Base-by-base conservation (phyloP, 2,797 vertebrate genomes). In the Carduelis carduelis region DNA sequence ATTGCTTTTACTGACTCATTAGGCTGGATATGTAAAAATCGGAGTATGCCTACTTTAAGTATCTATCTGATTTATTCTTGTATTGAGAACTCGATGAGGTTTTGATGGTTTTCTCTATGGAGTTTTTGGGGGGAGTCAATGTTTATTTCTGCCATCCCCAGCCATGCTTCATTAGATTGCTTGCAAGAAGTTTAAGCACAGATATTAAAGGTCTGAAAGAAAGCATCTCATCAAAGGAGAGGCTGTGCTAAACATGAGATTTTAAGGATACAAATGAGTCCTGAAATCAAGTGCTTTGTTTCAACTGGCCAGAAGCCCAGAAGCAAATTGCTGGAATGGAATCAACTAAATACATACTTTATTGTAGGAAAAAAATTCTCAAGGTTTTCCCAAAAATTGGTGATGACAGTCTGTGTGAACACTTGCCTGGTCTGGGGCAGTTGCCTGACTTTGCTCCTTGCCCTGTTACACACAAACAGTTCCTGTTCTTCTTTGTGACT, bases 51-150 rank as follows among this genome's bases (percentile, higher is more conserved):
- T 49, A 11, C 5, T 18, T 75, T 39, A 37, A 68, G 6, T 44
- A 44, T 24, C 32, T 47, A 8, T 28, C 19, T 43, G 24, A 6
- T 74, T 79, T 84, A 26, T 68, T 96, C 8, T 87, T 18, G 4
- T 37, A 21, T 12, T 43, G 43, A 90, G 17, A 86, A 59, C 8
- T 26, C 6, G 1, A 20, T 50, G 20, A 43, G 12, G 13, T 46
- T 86, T 87, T 50, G 15, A 53, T 63, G 32, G 18, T 55, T 82
- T 87, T 68, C 50, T 57, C 5, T 26, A 37, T 22, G 10, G 4
- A 4, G 0, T 30, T 26, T 69, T 57, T 8, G 8, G 12, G 1
- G 1, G 1, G 8, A 11, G 2, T 55, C 2, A 2, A 49, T 30
- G 8, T 44, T 86, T 89, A 77, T 80, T 64, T 52, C 28, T 76